These are phyloP conservation scores for Odontomyia ornata DNA, from an alignment of 2,888 invertebrate genomes.

Conservation along the genomic window DNA sequence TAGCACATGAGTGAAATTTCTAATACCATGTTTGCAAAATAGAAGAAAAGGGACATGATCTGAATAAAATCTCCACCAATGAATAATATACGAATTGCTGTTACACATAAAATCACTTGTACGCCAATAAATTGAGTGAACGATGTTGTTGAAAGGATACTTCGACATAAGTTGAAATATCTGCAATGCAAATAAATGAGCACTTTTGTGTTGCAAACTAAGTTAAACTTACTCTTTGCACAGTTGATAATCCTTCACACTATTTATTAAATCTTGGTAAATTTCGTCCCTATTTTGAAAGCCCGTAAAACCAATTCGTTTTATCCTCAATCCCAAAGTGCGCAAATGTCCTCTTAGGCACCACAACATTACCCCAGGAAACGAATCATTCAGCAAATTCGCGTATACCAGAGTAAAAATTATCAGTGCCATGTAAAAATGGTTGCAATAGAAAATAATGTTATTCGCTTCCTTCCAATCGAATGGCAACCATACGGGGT, in stretches of 20 bases:
- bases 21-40: conserved; percentile 10
- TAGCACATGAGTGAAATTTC: conserved; percentile 16
- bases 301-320: conserved; percentile 26
- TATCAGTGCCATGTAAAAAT: conserved; percentile 27
- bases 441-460: background rate
- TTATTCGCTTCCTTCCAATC: conserved; percentile 26
- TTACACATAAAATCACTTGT: conserved; percentile 4
- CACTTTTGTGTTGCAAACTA: background rate
- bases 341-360: conserved; percentile 20
- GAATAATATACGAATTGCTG: conserved; percentile 19
- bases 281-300: background rate
- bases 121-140: conserved; percentile 2
- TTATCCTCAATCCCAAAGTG: background rate
- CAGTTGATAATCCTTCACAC: conserved; percentile 21
- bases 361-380: conserved; percentile 25
- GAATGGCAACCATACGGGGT: conserved; percentile 44
- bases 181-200: conserved; percentile 7
- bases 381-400: conserved; percentile 35
- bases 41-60: conserved; percentile 48
- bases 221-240: conserved; percentile 10
- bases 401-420: conserved; percentile 15
- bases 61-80: conserved; percentile 6
- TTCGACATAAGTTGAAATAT: background rate
- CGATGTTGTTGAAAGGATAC: background rate
- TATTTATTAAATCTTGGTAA: conserved; percentile 34